phyloP scores from a whole-genome alignment of 2,888 invertebrate genomes.

The Tetropium fuscum region DNA sequence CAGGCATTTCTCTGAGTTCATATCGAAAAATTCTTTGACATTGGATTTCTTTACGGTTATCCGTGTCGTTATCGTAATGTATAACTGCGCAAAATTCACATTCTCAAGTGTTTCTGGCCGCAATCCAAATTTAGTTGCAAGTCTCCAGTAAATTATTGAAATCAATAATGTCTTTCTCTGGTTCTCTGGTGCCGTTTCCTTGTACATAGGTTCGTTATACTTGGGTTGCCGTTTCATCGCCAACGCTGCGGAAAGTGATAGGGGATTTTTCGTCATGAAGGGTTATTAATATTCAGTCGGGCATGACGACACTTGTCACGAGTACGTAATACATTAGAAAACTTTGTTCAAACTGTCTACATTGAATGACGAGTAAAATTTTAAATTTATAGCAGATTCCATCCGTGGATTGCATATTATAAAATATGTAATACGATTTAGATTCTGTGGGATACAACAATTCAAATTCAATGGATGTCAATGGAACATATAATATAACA shows the following conservation, averaged over 20 bases:
- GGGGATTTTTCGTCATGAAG: slow-evolving; percentile 3
- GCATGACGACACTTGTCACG: too few species aligned
- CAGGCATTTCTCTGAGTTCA: too few species aligned
- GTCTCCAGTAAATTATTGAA: slow-evolving; percentile 8
- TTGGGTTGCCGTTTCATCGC: slow-evolving; percentile 1
- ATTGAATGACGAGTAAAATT: too few species aligned
- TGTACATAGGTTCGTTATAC: not conserved
- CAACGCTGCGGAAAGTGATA: slow-evolving; percentile 9
- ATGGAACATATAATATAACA: too few species aligned
- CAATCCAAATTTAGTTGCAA: slow-evolving; percentile 22
- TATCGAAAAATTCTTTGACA: not conserved
- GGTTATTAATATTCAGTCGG: not conserved
- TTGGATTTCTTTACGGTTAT: slow-evolving; percentile 5
- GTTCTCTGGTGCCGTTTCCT: slow-evolving; percentile 5
- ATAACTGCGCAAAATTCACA: slow-evolving; percentile 18
- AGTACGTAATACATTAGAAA: too few species aligned
- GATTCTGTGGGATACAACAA: too few species aligned
- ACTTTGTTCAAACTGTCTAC: too few species aligned
- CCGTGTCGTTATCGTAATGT: slow-evolving; percentile 1
- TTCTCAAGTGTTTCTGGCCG: slow-evolving; percentile 6
- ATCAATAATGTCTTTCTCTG: slow-evolving; percentile 14
- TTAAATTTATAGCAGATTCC: too few species aligned
- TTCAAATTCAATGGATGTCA: too few species aligned
- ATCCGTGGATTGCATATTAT: too few species aligned
- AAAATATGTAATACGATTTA: too few species aligned